Conservation (phyloP, 2,113 vertebrate genomes). For the Ptyas mucosa region DNA sequence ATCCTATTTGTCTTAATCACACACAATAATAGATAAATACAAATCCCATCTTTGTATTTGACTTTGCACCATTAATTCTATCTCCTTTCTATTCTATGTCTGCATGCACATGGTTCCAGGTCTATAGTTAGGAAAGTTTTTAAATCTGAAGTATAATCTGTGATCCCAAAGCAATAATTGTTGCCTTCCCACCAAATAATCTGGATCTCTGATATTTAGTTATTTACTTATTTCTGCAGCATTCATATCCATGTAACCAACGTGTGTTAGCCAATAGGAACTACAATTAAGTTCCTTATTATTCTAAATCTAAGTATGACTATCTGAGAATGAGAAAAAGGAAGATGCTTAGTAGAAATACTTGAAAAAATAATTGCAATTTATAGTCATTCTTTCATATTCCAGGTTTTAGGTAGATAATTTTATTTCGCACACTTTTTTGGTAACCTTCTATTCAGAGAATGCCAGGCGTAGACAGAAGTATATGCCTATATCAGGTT, state of each 20-base stretch:
- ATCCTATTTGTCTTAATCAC: not conserved
- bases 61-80: not conserved
- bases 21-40: not conserved
- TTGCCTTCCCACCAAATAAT: not conserved
- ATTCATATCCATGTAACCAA: not conserved
- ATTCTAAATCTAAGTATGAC: not conserved
- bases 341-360: not conserved
- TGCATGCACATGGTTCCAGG: not conserved
- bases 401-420: not conserved
- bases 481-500: not conserved
- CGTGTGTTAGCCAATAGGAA: not conserved
- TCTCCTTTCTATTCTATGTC: not conserved
- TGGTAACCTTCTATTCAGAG: not conserved
- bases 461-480: not conserved
- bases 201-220: not conserved
- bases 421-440: slow-evolving; percentile 28
- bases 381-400: slow-evolving; percentile 9
- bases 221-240: not conserved
- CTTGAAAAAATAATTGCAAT: slow-evolving; percentile 20
- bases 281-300: not conserved
- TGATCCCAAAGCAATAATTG: not conserved
- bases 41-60: not conserved
- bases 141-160: not conserved
- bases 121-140: not conserved
- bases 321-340: not conserved